phyloP scores from a whole-genome alignment of 2,888 invertebrate genomes.

The Oscheius myriophilus region DNA sequence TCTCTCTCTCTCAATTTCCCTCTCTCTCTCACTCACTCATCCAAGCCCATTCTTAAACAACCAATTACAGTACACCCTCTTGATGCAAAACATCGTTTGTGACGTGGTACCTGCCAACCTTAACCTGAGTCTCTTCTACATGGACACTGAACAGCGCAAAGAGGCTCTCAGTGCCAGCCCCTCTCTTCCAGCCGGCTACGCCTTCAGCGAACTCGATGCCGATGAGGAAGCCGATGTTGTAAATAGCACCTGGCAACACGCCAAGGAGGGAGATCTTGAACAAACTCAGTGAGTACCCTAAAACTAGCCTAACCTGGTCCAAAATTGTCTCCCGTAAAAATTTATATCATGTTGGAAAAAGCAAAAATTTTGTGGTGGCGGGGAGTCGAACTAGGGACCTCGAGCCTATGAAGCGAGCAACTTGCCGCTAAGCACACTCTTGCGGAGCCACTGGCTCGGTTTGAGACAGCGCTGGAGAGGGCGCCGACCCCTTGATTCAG shows the following conservation, averaged over 20 bases:
- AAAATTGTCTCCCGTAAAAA: too few relatives aligned
- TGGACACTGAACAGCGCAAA: conserved; percentile 42
- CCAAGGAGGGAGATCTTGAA: conserved; percentile 50
- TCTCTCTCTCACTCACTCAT: neutral
- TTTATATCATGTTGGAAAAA: too few relatives aligned
- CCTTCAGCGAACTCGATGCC: conserved; percentile 46
- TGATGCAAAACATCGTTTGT: conserved; percentile 24
- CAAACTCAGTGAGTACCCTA: conserved; percentile 44
- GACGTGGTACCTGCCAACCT: conserved; percentile 35
- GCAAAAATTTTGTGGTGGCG: too few relatives aligned
- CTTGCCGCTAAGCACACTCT: too few relatives aligned
- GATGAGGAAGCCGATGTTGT: conserved; percentile 46
- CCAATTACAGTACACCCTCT: conserved; percentile 23
- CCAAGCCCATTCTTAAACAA: neutral
- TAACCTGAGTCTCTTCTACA: conserved; percentile 48
- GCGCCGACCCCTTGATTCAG: too few relatives aligned
- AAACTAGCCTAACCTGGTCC: neutral
- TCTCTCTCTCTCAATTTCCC: neutral
- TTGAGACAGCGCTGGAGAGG: too few relatives aligned
- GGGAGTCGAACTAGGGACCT: too few relatives aligned
- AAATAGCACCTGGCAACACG: conserved; percentile 51
- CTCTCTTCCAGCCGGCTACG: conserved; percentile 39
- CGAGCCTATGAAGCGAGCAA: too few relatives aligned
- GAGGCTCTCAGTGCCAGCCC: conserved; percentile 33
- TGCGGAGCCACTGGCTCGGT: too few relatives aligned